Evolutionary conservation across 2,888 invertebrate species (phyloP), one percentile per base, ranked within the genome.

Genomic region (Acanthococcus lagerstroemiae): DNA sequence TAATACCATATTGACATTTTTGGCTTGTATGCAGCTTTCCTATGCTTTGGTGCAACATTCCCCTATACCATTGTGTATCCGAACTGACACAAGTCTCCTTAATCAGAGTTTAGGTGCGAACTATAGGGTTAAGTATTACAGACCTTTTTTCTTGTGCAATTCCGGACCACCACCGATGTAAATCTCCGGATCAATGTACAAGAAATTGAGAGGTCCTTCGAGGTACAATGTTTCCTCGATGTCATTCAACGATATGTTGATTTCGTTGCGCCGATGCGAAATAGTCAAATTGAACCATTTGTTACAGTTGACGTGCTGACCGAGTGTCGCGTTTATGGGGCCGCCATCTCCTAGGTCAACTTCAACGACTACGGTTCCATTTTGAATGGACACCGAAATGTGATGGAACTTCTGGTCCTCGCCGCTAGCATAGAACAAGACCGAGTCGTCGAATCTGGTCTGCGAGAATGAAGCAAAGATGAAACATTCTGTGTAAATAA

Each of bases 101-200:
- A 9, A 37, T 37, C n/a, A 37, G n/a, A n/a, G 12, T 37, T 37
- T 37, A 9, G 37, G 12, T 12, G 37, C 37, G 7, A 9, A 30
- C 37, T 30, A 9, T 30, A 30, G 37, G 37, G 12, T 9, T 12
- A 6, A 30, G 37, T 30, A 30, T 12, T 30, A 30, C 37, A n/a
- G 63, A 73, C 73, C 89, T 76, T 84, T 85, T 79, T 88, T 89
- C 77, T 90, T 89, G 73, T 87, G 81, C 68, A 90, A 76, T 74
- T 90, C 89, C 1, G 91, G 89, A 3, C 92, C 93, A 17, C 90
- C 90, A 55, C 91, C 90, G 70, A 95, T 88, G 75, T 93, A 94
- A 71, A 95, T 90, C 77, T 93, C 91, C 37, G 95, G 94, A 79
- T 95, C 94, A 70, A 95, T 90, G 72, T 91, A 88, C 69, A 95